Base-by-base conservation (phyloP, 2,888 invertebrate species). In the Charanyca ferruginea region DNA sequence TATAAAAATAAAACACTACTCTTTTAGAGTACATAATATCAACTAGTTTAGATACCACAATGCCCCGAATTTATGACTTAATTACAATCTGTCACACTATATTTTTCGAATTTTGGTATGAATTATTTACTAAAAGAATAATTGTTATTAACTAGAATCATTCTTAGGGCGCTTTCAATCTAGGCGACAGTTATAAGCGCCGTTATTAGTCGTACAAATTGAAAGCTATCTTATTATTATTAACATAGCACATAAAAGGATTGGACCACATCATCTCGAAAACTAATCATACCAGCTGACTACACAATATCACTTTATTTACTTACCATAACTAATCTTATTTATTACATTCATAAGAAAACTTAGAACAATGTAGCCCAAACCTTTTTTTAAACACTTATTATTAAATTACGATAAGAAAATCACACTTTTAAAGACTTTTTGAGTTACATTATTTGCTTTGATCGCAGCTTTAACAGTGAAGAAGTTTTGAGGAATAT, bases 21-120 rank as follows among this genome's bases (percentile, higher is more conserved):
- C 89, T 89, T 85, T 75, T 58, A 87, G 87, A 88, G 86, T 79
- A 72, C 47, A 52, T 18, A 60, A 38, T 38, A 38, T 38, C 38
- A 38, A 72, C 68, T 72, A 77, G 57, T 63, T 51, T 63, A 70
- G 55, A 77, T 73, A 71, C 62, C 62, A 64, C 66, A 81, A 75
- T 77, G 69, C 60, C 74, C 77, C 69, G 51, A 83, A 66, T 66
- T n/a, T n/a, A n/a, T 38, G 55, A 70, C 42, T 32, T 70, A 62
- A 52, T 52, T 54, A 66, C 18, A 54, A 28, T 41, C 67, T 81
- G 82, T 83, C 77, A 84, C 79, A 82, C 70, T 61, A 68, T 5
- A 22, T 28, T 58, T 77, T 73, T 64, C 6, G 58, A 78, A 79
- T 80, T 84, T 85, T 79, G 80, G 80, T 82, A 74, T 60, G 11